Percentiles rank a stretch among this genome's conserved stretches.
Evolutionary conservation across 2,888 invertebrate genomes (phyloP).

Genomic region (Metalampra italica): DNA sequence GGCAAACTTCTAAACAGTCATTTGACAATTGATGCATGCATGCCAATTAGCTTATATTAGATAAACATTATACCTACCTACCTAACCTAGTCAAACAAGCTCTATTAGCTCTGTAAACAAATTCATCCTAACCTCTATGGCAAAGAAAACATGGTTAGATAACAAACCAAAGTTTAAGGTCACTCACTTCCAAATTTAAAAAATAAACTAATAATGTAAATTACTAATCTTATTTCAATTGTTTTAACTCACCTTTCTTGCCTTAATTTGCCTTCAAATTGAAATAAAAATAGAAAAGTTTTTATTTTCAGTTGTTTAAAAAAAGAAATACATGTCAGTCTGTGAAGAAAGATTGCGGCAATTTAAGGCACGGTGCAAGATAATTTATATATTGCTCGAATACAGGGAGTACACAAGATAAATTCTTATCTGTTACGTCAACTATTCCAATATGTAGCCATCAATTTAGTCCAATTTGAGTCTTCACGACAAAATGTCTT

Average conservation of each 20-base stretch:
- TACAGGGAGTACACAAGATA: conserved; percentile 50
- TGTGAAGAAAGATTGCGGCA: conserved; percentile 32
- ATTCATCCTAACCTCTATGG: conserved; percentile 56
- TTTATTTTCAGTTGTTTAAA: no score
- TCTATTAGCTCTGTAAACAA: background rate
- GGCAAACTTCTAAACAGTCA: background rate
- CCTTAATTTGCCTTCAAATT: no score
- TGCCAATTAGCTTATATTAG: background rate
- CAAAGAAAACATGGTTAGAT: conserved; percentile 14
- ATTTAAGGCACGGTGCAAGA: conserved; percentile 33
- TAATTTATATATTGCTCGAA: conserved; percentile 35
- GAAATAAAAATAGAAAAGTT: no score
- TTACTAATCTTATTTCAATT: conserved; percentile 6
- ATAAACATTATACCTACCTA: background rate
- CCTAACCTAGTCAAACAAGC: no score
- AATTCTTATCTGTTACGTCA: conserved; percentile 63
- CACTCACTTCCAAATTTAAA: background rate
- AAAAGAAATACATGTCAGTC: conserved; percentile 25
- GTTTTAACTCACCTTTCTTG: no score
- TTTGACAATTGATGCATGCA: background rate
- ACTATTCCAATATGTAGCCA: conserved; percentile 33
- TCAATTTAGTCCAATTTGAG: conserved; percentile 60
- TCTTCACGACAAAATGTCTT: conserved; percentile 62
- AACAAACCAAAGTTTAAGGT: no score
- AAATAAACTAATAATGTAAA: conserved; percentile 9